Base-by-base conservation (phyloP, 2,113 vertebrate species). In the Tupaia chinensis region DNA sequence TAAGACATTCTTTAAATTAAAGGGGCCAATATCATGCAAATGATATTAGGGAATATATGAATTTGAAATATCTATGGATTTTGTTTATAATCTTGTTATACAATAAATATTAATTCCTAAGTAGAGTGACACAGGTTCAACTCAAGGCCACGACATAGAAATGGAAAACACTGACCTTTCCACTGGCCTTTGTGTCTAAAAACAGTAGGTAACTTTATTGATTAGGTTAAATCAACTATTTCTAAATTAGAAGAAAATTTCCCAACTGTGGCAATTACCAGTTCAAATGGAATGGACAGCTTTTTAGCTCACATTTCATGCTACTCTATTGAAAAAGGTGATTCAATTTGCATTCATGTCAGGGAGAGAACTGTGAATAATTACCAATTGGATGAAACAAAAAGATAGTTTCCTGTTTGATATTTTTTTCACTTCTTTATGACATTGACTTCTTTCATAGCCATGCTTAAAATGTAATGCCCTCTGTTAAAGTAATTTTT, bases 161-260 rank as follows among this genome's bases (percentile, higher is more conserved):
- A 25, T n/a, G 44, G 11, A 79, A 91, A 90, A 44, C n/a, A 66
- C 12, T 73, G 23, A 72, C n/a, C 80, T 86, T 80, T 86, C 68
- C 66, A 25, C n/a, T n/a, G 3, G 1, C 73, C 66, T 34, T 65
- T 58, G 34, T 25, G 32, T 90, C 29, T 44, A 60, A 23, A 53
- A 90, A 87, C 63, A 66, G 29, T 73, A 74, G 15, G 34, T 91
- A 73, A 87, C 73, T 70, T 79, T 27, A 86, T 53, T 20, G 80
- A 87, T 34, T 1, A 66, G 32, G 74, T n/a, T 91, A 91, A 68
- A 53, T 80, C 53, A 72, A 87, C 16, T 29, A n/a, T 87, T 91
- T 91, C 27, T 22, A 80, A 86, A 89, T 66, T 87, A 73, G 66
- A 60, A 81, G 17, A 80, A 95, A 91, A 81, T 80, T 87, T 53